phyloP scores from a whole-genome alignment of 2,888 invertebrate genomes.

The Parnassius mnemosyne region DNA sequence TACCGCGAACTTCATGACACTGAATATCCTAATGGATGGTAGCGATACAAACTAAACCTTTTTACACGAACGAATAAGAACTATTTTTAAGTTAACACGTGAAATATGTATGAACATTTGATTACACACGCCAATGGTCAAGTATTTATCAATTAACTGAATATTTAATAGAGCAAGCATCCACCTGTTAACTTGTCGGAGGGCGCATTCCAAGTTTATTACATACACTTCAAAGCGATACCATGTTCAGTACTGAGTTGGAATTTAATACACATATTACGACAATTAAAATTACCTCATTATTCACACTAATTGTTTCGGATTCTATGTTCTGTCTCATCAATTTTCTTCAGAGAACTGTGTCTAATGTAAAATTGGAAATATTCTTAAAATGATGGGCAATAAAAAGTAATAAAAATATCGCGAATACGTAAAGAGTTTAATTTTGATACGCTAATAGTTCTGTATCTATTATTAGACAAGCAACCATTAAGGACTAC shows the following conservation, averaged over 20 bases:
- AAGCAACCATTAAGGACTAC: too few species aligned
- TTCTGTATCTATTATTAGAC: too few species aligned
- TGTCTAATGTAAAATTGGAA: neutral
- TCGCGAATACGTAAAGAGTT: too few species aligned
- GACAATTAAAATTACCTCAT: neutral
- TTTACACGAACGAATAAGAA: neutral
- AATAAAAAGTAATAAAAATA: neutral
- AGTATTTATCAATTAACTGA: conserved; percentile 76
- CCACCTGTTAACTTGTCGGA: conserved; percentile 46
- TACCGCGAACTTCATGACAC: conserved; percentile 30
- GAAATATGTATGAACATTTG: conserved; percentile 67
- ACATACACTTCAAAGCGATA: conserved; percentile 29
- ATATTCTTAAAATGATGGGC: neutral
- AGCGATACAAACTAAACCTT: conserved; percentile 31
- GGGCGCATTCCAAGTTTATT: conserved; percentile 59
- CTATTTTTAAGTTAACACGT: conserved; percentile 23
- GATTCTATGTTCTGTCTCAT: too few species aligned
- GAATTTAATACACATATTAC: conserved; percentile 23
- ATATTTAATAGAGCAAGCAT: conserved; percentile 70
- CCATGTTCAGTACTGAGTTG: conserved; percentile 19
- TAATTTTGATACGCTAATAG: too few species aligned
- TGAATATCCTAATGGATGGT: neutral
- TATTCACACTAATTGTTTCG: too few species aligned
- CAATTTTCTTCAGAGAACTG: neutral
- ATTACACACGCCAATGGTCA: conserved; percentile 72